Evolutionary conservation across 2,888 invertebrate genomes (phyloP), one percentile per base, ranked within the genome.

Genomic region (Chelonus formosanus): DNA sequence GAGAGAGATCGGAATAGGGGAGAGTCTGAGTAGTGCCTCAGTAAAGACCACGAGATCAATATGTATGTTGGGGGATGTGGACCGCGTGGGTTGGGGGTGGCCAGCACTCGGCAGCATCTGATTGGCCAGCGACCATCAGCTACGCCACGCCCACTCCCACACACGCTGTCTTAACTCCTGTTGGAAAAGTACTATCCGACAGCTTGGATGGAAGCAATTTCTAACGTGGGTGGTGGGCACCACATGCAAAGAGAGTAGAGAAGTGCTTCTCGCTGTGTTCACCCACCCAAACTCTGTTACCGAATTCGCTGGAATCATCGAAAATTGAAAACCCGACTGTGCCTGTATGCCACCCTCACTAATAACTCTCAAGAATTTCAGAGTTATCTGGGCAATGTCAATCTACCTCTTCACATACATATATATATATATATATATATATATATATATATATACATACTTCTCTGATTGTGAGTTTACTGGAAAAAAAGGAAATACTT

Each of bases 51-150:
- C 82, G 81, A 83, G 83, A 84, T 84, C 84, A 84, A 84, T 84
- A 84, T 84, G 84, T 83, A 83, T 83, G 84, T 83, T 80, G 80
- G 79, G 82, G 78, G 81, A 81, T 80, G 78, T 81, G 82, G 82
- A 82, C 83, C 78, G 76, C 78, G 77, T 77, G 82, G 79, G 81
- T 78, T 76, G 83, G 83, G 82, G 84, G 83, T 80, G 83, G 83
- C 83, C 80, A 76, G 82, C 79, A 75, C 71, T 74, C 74, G 70
- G 74, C 71, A 75, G 77, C 76, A 75, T 76, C 82, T 82, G 83
- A 84, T 84, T 84, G 83, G 84, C 83, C 83, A 82, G 68, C 79
- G 82, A 81, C 83, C 75, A 82, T 78, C 80, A 68, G 76, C 74
- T 71, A 73, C 44, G 78, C 82, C 84, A 83, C 84, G 84, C 84